Percentiles rank a stretch among this genome's conserved stretches.
These are phyloP conservation scores for Galerucella pusilla DNA, from an alignment of 2,888 invertebrate species.

Conservation along the genomic window DNA sequence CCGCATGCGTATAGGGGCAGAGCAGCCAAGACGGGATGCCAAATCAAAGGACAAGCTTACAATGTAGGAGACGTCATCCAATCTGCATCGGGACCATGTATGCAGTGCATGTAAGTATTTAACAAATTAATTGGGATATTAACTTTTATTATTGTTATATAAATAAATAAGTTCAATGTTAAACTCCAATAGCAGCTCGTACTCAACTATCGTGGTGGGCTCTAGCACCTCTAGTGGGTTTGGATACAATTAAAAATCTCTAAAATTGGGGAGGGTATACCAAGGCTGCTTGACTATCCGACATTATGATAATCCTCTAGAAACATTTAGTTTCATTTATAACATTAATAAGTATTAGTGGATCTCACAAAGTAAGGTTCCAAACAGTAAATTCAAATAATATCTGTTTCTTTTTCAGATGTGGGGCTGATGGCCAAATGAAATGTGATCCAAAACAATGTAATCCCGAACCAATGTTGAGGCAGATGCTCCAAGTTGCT, in stretches of 20 bases:
- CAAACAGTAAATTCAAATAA: too few species aligned
- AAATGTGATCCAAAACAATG: slow-evolving; percentile 92
- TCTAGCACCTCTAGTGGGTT: too few species aligned
- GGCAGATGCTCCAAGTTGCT: slow-evolving; percentile 89
- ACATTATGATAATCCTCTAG: too few species aligned
- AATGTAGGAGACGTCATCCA: slow-evolving; percentile 86
- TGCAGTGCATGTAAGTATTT: slow-evolving; percentile 90
- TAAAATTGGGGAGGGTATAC: too few species aligned
- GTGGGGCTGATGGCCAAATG: slow-evolving; percentile 93
- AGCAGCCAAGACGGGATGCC: slow-evolving; percentile 82
- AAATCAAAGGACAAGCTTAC: slow-evolving; percentile 86
- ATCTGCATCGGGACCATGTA: slow-evolving; percentile 91
- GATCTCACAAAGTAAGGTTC: too few species aligned
- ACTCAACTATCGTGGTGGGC: too few species aligned
- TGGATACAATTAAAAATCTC: too few species aligned
- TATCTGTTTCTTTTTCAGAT: slow-evolving; percentile 70
- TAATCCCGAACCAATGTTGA: slow-evolving; percentile 89
- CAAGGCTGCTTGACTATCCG: too few species aligned
- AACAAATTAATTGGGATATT: not conserved
- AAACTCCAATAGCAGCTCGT: too few species aligned
- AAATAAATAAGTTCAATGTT: too few species aligned
- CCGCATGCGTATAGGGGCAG: slow-evolving; percentile 82
- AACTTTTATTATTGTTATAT: not conserved
- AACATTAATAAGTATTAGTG: too few species aligned
- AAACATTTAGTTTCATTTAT: too few species aligned